These are phyloP conservation scores for Sebastes cheni DNA, from an alignment of 2,797 vertebrate species.

Conservation along the genomic window DNA sequence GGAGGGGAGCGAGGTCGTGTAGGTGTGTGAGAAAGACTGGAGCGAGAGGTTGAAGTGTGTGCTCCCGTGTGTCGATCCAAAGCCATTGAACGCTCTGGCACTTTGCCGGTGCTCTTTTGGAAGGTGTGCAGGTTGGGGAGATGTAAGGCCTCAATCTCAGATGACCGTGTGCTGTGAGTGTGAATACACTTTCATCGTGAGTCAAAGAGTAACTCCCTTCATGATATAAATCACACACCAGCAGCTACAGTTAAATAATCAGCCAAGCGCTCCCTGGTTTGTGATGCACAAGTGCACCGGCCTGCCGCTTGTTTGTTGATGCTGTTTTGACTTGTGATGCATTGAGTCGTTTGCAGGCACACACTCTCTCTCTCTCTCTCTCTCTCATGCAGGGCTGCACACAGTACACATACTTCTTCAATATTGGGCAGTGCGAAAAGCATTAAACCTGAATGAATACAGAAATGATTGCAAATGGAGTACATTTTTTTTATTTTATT, in stretches of 20 bases:
- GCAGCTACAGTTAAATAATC: neutral
- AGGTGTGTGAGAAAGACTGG: conserved; percentile 20
- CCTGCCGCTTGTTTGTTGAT: neutral
- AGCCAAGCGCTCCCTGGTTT: neutral
- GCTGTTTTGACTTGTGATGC: neutral
- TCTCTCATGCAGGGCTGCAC: neutral
- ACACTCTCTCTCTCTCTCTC: neutral
- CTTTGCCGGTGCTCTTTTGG: neutral
- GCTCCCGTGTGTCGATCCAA: neutral
- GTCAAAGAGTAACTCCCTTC: neutral
- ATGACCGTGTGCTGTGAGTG: neutral
- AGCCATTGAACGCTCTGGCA: neutral
- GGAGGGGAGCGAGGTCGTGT: neutral
- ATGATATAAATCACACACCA: neutral
- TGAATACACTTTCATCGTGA: neutral
- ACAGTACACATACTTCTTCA: neutral
- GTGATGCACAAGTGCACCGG: neutral
- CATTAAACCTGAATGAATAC: neutral
- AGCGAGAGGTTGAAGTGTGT: conserved; percentile 2
- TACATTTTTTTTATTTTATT: too few relatives aligned
- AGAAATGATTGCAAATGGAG: neutral
- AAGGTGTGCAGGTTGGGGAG: neutral
- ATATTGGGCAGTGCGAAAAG: neutral
- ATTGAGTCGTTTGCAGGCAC: neutral
- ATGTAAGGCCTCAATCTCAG: neutral